phyloP scores from a whole-genome alignment of 2,113 vertebrate genomes.

The Anarrhichthys ocellatus region DNA sequence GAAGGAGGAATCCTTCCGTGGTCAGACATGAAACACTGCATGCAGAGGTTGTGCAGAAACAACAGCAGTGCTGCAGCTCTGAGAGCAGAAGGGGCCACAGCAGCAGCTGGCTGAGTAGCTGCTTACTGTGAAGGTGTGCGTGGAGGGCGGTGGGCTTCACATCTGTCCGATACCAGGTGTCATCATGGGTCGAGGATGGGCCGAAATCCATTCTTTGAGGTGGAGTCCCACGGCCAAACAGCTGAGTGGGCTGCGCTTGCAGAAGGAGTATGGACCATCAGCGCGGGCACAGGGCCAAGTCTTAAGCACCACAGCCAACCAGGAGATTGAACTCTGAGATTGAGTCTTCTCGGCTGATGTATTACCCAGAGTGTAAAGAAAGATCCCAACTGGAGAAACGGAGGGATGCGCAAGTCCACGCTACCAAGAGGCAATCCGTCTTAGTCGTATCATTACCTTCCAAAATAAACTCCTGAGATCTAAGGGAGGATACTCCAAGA shows the following conservation, averaged over 20 bases:
- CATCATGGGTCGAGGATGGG: slow-evolving; percentile 39
- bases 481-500: not conserved
- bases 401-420: slow-evolving; percentile 18
- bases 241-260: slow-evolving; percentile 47
- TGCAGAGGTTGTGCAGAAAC: slow-evolving; percentile 11
- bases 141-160: slow-evolving; percentile 16
- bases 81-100: slow-evolving; percentile 14
- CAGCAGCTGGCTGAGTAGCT: slow-evolving; percentile 51
- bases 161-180: slow-evolving; percentile 48
- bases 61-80: slow-evolving; percentile 2
- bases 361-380: slow-evolving; percentile 39
- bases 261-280: slow-evolving; percentile 47
- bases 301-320: slow-evolving; percentile 28
- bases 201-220: slow-evolving; percentile 59
- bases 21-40: not conserved
- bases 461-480: slow-evolving; percentile 40
- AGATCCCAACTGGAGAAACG: slow-evolving; percentile 21
- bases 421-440: slow-evolving; percentile 41
- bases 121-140: slow-evolving; percentile 26
- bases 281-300: slow-evolving; percentile 43
- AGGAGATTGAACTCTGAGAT: slow-evolving; percentile 42
- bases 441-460: slow-evolving; percentile 33
- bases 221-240: slow-evolving; percentile 52
- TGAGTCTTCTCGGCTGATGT: slow-evolving; percentile 58
- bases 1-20: not conserved